Conservation (phyloP, 2,113 vertebrate genomes). For the Thomomys bottae region DNA sequence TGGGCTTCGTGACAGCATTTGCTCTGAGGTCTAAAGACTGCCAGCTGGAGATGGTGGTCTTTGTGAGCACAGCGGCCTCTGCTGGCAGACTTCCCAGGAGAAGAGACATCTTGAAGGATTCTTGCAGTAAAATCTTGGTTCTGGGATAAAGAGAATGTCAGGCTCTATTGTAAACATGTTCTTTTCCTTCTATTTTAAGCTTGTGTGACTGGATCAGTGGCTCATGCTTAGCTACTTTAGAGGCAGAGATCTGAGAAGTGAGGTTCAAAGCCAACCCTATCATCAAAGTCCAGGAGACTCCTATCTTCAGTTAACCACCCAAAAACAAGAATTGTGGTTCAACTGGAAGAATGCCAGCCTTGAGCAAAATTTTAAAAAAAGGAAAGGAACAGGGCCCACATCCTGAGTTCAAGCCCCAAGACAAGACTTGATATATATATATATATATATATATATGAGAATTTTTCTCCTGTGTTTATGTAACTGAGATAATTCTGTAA, state of each 20-base stretch:
- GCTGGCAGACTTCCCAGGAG: conserved; percentile 83
- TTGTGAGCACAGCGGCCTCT: conserved; percentile 78
- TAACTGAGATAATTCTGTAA: background rate
- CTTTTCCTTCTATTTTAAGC: conserved; percentile 17
- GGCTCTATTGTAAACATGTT: conserved; percentile 60
- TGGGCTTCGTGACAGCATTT: conserved; percentile 69
- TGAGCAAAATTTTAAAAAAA: too few species aligned
- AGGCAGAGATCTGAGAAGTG: too few species aligned
- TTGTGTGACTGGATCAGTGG: too few species aligned
- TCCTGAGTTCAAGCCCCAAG: too few species aligned
- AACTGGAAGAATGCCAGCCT: too few species aligned
- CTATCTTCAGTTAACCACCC: too few species aligned
- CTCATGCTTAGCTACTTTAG: too few species aligned
- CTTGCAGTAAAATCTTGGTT: conserved; percentile 64
- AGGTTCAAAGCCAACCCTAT: too few species aligned
- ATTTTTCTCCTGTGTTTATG: background rate
- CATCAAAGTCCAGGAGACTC: too few species aligned
- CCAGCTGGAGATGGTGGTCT: conserved; percentile 72
- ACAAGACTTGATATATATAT: too few species aligned
- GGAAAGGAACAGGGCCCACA: too few species aligned
- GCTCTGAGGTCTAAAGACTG: conserved; percentile 74
- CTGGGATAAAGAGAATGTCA: conserved; percentile 50
- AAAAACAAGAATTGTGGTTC: too few species aligned
- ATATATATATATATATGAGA: background rate
- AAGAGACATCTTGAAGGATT: conserved; percentile 73